phyloP scores from a whole-genome alignment of 92 coral and sea anemone genomes.

The Umimayanthus kanabou region DNA sequence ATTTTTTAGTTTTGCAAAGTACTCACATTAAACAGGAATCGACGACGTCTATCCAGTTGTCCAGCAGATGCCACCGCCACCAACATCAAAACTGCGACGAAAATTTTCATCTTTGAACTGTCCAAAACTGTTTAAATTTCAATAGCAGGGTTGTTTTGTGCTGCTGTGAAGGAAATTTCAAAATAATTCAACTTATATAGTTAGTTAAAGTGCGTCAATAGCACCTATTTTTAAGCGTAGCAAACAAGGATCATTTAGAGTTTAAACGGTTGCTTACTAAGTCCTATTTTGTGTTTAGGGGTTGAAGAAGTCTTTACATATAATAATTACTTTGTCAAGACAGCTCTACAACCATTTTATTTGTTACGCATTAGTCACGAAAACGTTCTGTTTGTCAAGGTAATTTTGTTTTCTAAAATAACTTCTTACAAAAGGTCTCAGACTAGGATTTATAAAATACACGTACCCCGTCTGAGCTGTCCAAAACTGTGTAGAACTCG shows the following conservation, averaged over 20 bases:
- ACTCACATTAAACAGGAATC: conserved; percentile 19
- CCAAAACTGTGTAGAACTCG: too few species aligned
- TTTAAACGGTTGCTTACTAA: too few species aligned
- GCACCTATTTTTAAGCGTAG: not conserved
- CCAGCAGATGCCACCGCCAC: not conserved
- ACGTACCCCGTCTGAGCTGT: too few species aligned
- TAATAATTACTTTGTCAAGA: not conserved
- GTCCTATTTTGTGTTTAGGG: not conserved
- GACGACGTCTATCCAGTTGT: conserved; percentile 12
- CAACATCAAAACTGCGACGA: not conserved
- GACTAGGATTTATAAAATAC: too few species aligned
- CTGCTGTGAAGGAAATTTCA: not conserved
- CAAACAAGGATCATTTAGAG: not conserved
- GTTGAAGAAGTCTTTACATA: not conserved
- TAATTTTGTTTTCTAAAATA: too few species aligned
- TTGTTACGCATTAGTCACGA: not conserved
- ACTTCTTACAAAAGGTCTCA: too few species aligned
- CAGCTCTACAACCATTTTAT: not conserved
- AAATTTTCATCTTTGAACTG: conserved; percentile 1
- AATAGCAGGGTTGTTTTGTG: not conserved
- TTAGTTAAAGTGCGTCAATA: not conserved
- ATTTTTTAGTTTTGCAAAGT: not conserved
- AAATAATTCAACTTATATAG: too few species aligned
- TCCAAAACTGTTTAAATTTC: not conserved
- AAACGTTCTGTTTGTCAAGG: not conserved